Evolutionary conservation across 2,888 invertebrate species (phyloP), one percentile per base, ranked within the genome.

Genomic region (Ecliptopera silaceata): DNA sequence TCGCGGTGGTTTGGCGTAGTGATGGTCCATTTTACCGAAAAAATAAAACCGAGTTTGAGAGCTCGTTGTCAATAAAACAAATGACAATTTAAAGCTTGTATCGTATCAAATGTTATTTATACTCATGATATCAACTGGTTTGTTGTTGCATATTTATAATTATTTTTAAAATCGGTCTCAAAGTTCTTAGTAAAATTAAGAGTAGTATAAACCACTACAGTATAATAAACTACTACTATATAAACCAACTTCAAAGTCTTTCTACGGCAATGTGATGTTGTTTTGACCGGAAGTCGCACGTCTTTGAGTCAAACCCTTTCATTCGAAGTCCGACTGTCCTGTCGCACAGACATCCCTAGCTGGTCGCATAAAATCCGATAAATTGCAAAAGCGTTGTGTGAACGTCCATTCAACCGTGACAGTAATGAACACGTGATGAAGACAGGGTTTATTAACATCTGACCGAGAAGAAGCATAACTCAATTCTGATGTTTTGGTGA

Each of bases 371-470:
- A 61, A 68, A 64, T 48, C 57, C 65, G 61, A 59, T 56, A 62
- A 65, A 67, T 61, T 57, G 65, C 53, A 56, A 62, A 71, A 74
- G 70, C 71, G 70, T 61, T 66, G 66, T 70, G 71, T 64, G 69
- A 68, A 62, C 64, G 63, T 61, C 62, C 71, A 64, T 61, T 70
- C 69, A 68, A 47, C 48, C 62, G 56, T 56, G 62, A 65, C 65
- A 72, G 74, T 82, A 80, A 82, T 82, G 79, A 80, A 76, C 72
- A 72, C 72, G 79, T 80, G 72, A 67, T 64, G 71, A 70, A 68
- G 76, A 75, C 76, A 71, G 74, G 64, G 66, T 77, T 80, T 75
- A 80, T 83, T 82, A 81, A 80, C 80, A 70, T 74, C 69, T 81
- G 77, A 82, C 80, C 63, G 52, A 43, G 38, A 26, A 71, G 63